Conservation (phyloP, 2,797 vertebrate genomes). For the Huso huso region DNA sequence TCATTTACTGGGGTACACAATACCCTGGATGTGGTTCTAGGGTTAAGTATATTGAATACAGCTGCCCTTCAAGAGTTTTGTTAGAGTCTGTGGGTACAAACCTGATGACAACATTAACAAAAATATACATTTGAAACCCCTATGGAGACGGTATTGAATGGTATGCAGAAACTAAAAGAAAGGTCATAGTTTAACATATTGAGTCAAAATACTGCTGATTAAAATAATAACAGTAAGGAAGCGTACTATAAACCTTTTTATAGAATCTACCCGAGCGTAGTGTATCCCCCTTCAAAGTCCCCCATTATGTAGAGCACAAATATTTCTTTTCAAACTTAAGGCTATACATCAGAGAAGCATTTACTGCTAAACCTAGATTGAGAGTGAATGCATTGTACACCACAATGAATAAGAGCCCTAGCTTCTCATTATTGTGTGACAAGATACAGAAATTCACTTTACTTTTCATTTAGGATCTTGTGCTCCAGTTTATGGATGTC, state of each 20-base stretch:
- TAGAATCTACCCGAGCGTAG: conserved; percentile 58
- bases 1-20: no score
- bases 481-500: conserved; percentile 70
- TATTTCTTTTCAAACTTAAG: conserved; percentile 71
- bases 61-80: no score
- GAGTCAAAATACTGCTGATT: conserved; percentile 61
- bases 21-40: no score
- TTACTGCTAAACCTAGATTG: conserved; percentile 62
- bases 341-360: conserved; percentile 72
- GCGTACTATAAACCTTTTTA: conserved; percentile 64
- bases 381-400: conserved; percentile 65
- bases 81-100: no score
- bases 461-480: conserved; percentile 75
- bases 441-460: conserved; percentile 84
- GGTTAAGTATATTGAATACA: no score
- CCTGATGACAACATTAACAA: no score
- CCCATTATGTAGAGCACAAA: conserved; percentile 71
- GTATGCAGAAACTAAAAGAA: conserved; percentile 4
- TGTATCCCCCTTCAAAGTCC: conserved; percentile 65
- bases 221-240: conserved; percentile 60
- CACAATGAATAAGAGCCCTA: conserved; percentile 73
- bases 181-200: conserved; percentile 8
- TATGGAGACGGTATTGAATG: neutral
- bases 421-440: conserved; percentile 77
- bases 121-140: no score